Conservation (phyloP, 2,113 vertebrate species). For the Nycticorax nycticorax region DNA sequence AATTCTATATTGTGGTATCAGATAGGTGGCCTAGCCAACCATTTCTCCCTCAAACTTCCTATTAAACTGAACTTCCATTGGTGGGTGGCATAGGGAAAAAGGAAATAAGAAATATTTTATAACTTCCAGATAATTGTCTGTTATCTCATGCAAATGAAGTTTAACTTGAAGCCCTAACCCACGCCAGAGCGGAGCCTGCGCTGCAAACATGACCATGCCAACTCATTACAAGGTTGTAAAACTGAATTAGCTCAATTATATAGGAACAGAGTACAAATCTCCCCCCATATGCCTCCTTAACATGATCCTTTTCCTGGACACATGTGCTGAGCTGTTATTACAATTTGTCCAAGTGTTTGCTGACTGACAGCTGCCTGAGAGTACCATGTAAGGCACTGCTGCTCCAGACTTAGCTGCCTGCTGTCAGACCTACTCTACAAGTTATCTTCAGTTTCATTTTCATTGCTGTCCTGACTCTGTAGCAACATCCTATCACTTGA, state of each 20-base stretch:
- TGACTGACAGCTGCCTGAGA: accelerated
- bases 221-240: neutral
- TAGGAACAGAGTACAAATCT: neutral
- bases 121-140: neutral
- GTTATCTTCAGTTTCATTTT: neutral
- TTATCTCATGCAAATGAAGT: neutral
- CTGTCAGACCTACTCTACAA: neutral
- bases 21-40: neutral
- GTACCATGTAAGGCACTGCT: neutral
- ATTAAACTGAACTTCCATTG: neutral
- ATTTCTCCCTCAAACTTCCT: neutral
- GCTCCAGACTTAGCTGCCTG: neutral
- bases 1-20: neutral
- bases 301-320: neutral
- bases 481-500: neutral
- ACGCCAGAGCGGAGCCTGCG: accelerated
- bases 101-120: neutral
- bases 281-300: neutral
- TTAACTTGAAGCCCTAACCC: neutral
- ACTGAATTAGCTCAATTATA: neutral
- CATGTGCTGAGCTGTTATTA: neutral
- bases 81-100: neutral
- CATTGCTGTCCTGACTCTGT: neutral
- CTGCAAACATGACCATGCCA: neutral
- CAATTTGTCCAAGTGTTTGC: neutral